Evolutionary conservation across 2,113 vertebrate genomes (phyloP).

Genomic region (Ailuropoda melanoleuca): DNA sequence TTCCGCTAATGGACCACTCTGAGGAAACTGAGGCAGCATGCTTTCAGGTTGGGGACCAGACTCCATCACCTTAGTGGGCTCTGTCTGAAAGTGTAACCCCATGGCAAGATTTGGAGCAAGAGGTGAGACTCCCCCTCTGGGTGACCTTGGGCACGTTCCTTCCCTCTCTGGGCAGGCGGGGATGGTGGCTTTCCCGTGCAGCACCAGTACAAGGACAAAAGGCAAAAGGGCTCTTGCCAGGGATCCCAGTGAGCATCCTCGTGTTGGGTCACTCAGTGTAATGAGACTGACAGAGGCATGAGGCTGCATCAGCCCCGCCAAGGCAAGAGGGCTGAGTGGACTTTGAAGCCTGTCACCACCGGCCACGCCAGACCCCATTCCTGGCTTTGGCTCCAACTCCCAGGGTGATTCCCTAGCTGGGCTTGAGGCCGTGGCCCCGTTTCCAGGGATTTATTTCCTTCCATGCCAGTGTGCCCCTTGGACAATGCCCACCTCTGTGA

Average conservation of each 20-base stretch:
- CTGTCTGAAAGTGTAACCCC: not conserved
- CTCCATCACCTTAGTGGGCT: not conserved
- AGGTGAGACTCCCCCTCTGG: not conserved
- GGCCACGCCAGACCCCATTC: not conserved
- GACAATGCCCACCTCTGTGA: constrained; percentile 78
- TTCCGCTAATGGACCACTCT: not conserved
- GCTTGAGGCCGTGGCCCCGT: constrained; percentile 49
- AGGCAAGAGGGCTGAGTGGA: not conserved
- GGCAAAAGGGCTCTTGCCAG: not conserved
- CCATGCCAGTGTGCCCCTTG: constrained; percentile 50
- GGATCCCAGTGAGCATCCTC: not conserved
- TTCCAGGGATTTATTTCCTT: constrained; percentile 72
- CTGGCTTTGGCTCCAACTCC: constrained; percentile 52
- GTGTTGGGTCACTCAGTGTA: not conserved
- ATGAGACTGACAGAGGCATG: not conserved
- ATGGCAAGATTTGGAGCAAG: not conserved
- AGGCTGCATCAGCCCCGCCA: not conserved
- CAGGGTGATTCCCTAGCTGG: constrained; percentile 58
- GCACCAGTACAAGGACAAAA: not conserved
- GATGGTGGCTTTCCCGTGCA: not conserved
- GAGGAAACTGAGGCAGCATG: not conserved
- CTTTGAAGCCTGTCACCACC: not conserved
- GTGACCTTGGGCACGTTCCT: not conserved
- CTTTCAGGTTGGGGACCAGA: not conserved
- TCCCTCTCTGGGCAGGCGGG: not conserved